phyloP scores from a whole-genome alignment of 1,140 invertebrate species.

The Eueides isabella region DNA sequence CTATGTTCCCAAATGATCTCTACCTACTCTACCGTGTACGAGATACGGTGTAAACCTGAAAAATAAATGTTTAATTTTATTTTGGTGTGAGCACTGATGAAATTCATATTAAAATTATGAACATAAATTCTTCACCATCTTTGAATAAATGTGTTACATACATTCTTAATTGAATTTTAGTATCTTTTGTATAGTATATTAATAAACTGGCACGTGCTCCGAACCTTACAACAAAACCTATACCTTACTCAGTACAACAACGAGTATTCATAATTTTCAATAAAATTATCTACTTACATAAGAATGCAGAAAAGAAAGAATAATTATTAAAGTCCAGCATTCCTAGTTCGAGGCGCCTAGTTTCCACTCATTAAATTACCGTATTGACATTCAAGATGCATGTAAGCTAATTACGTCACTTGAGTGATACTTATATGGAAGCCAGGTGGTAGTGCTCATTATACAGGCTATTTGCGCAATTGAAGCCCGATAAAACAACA shows the following conservation, averaged over 20 bases:
- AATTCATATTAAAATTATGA: too few species aligned
- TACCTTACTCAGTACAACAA: not conserved
- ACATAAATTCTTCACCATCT: not conserved
- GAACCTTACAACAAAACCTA: conserved; percentile 7
- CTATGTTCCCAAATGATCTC: too few species aligned
- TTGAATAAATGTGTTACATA: not conserved
- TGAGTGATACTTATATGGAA: conserved; percentile 50
- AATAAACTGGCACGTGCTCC: conserved; percentile 19
- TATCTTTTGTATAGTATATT: not conserved
- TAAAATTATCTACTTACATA: conserved; percentile 20
- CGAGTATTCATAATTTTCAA: conserved; percentile 28
- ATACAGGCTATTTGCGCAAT: conserved; percentile 47
- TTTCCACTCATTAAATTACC: conserved; percentile 44
- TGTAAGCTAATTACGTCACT: conserved; percentile 48
- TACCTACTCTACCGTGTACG: too few species aligned
- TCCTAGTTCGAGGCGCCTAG: conserved; percentile 34
- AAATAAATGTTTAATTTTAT: too few species aligned
- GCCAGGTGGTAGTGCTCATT: conserved; percentile 47
- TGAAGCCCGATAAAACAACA: conserved; percentile 35
- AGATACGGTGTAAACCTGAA: too few species aligned
- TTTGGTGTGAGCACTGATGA: too few species aligned
- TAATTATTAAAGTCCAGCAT: conserved; percentile 29
- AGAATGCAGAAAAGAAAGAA: conserved; percentile 33
- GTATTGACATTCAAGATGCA: conserved; percentile 49
- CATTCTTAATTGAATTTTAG: too few species aligned